Percentiles rank a stretch among this genome's conserved stretches.
phyloP scores from a whole-genome alignment of 2,888 invertebrate species.

The Beris chalybata region DNA sequence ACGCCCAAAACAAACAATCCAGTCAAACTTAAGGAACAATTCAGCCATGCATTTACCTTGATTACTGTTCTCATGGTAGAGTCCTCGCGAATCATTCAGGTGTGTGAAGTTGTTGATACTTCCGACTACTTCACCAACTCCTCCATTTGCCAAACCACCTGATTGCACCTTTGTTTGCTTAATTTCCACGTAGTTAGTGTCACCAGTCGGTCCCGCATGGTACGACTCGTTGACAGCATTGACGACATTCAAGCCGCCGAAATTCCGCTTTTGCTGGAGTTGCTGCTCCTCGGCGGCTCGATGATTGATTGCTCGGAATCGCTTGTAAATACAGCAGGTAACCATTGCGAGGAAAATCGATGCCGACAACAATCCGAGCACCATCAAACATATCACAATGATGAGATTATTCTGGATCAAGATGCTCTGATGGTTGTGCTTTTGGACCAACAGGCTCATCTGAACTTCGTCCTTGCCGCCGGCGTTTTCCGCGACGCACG shows the following conservation, averaged over 20 bases:
- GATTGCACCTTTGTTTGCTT: conserved; percentile 31
- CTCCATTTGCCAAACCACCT: conserved; percentile 6
- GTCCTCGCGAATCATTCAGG: conserved; percentile 31
- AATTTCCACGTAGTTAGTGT: conserved; percentile 34
- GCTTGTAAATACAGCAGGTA: conserved; percentile 50
- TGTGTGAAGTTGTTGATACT: conserved; percentile 34
- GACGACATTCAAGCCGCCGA: conserved; percentile 34
- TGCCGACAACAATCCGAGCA: conserved; percentile 48
- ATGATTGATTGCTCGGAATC: conserved; percentile 46
- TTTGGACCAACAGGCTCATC: conserved; percentile 55
- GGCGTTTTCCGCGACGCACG: conserved; percentile 78
- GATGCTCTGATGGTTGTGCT: conserved; percentile 45
- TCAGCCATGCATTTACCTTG: conserved; percentile 28
- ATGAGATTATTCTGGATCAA: conserved; percentile 47
- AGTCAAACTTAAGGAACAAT: no score
- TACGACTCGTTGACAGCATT: conserved; percentile 36
- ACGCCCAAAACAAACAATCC: no score
- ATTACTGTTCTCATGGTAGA: conserved; percentile 32
- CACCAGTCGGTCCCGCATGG: conserved; percentile 25
- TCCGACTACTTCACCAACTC: conserved; percentile 8
- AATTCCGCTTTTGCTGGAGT: conserved; percentile 41
- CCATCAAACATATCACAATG: conserved; percentile 49
- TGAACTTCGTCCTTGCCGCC: conserved; percentile 78
- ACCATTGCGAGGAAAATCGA: conserved; percentile 50
- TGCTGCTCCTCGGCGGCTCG: conserved; percentile 42